phyloP scores from a whole-genome alignment of 64 coral and sea anemone species.

The Actinia equina region DNA sequence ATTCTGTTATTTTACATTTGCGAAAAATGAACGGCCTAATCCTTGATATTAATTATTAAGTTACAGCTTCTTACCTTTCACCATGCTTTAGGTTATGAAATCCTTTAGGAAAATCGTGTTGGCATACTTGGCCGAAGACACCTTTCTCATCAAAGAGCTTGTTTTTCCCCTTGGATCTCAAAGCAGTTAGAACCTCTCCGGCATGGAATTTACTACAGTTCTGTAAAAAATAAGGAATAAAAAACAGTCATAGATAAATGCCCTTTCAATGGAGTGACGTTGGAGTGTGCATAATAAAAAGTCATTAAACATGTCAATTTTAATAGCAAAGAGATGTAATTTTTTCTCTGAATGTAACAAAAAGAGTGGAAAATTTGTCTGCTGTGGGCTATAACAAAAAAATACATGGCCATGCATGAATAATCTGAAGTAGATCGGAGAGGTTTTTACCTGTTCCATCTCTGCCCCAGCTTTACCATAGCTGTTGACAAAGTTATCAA shows the following conservation, averaged over 20 bases:
- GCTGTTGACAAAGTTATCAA: slow-evolving; percentile 62
- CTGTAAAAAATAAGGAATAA: slow-evolving; percentile 18
- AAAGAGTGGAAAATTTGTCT: no score
- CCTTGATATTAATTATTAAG: no score
- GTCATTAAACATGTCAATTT: no score
- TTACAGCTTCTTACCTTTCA: no score
- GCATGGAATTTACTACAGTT: slow-evolving; percentile 67
- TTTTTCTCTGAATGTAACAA: no score
- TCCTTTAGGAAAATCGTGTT: slow-evolving; percentile 69
- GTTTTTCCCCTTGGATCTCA: slow-evolving; percentile 63
- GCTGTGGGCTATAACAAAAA: no score
- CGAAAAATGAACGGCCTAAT: no score
- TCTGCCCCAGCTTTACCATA: background rate
- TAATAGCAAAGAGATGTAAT: no score
- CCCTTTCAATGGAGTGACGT: no score
- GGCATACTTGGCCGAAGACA: slow-evolving; percentile 71
- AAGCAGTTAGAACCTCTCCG: slow-evolving; percentile 46
- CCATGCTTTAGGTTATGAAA: slow-evolving; percentile 69
- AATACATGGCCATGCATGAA: background rate
- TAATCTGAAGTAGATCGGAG: background rate
- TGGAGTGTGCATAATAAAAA: no score
- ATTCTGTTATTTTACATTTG: no score
- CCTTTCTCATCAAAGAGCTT: slow-evolving; percentile 74
- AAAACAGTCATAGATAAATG: no score
- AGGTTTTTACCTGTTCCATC: background rate